Conservation (phyloP, 2,888 invertebrate species). For the Leptinotarsa rubiginosa region DNA sequence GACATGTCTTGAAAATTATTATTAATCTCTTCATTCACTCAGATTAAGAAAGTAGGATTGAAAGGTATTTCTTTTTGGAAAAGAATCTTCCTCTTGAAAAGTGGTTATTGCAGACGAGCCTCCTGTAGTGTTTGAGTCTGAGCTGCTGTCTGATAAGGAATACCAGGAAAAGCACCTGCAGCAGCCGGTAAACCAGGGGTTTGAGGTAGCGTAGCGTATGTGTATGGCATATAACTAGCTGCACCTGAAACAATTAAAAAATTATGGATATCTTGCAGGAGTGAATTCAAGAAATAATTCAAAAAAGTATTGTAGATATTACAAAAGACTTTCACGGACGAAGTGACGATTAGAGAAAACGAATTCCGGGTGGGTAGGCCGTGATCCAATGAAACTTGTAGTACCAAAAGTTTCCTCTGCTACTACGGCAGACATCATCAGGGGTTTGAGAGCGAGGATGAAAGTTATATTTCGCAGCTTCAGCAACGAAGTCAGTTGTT, state of each 20-base stretch:
- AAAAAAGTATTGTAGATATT: background rate
- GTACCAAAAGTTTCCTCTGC: too few relatives aligned
- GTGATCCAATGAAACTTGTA: too few relatives aligned
- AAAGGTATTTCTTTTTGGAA: background rate
- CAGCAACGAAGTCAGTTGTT: too few relatives aligned
- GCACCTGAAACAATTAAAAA: constrained; percentile 54
- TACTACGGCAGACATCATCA: too few relatives aligned
- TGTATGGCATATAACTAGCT: constrained; percentile 82
- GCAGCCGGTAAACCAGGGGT: constrained; percentile 70
- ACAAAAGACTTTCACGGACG: too few relatives aligned
- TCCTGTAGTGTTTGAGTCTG: constrained; percentile 78
- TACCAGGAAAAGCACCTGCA: constrained; percentile 73
- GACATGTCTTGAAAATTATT: constrained; percentile 18
- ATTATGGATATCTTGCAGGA: background rate
- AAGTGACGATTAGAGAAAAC: too few relatives aligned
- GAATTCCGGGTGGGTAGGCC: too few relatives aligned
- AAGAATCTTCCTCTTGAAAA: background rate
- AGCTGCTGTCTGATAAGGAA: constrained; percentile 72
- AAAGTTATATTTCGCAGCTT: too few relatives aligned
- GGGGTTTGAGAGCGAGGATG: too few relatives aligned
- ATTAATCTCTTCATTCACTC: constrained; percentile 15
- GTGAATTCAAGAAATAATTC: background rate
- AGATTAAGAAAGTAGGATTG: constrained; percentile 5
- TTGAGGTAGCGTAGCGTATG: constrained; percentile 76
- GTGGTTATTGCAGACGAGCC: constrained; percentile 77